Base-by-base conservation (phyloP, 2,888 invertebrate species). In the Mechanitis messenoides region DNA sequence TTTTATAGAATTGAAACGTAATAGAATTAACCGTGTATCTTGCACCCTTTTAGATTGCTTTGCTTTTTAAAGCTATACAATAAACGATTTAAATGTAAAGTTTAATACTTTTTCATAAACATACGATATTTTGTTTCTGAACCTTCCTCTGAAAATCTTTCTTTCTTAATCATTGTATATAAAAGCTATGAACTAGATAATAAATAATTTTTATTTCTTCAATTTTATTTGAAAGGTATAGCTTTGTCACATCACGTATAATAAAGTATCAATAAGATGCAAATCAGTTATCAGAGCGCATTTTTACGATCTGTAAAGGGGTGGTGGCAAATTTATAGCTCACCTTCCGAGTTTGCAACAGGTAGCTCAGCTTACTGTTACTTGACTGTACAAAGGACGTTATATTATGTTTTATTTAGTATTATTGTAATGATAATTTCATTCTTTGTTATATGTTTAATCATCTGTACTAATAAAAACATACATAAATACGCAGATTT, bases 1-100 rank as follows among this genome's bases (percentile, higher is more conserved):
- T 70, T 70, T 68, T 74, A 65, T 68, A 68, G 81, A 81, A 83
- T 84, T 81, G 83, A 81, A 81, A 75, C 70, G 73, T 83, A 84
- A 84, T 83, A 55, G 55, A 69, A 69, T 72, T 71, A 70, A 58
- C 47, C 50, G 60, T 50, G 55, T 35, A 57, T 55, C 47, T 61
- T 55, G 54, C 53, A 55, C 57, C 61, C 62, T 53, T 55, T 62
- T 64, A 58, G 60, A 38, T 55, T 56, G 59, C 50, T 50, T 50
- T 50, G 28, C 50, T 50, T 31, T 50, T 50, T 50, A 50, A 31
- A 50, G 31, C 31, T 50, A 50, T 50, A 50, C 11, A 6, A 31
- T 1, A 28, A 31, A 50, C 50, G 31, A 50, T 50, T 50, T 31
- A 28, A 50, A 11, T 50, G 1, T 31, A 42, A 42, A 1, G 0